Conservation (phyloP, 1,140 invertebrate genomes). For the Bombus difficillimus region DNA sequence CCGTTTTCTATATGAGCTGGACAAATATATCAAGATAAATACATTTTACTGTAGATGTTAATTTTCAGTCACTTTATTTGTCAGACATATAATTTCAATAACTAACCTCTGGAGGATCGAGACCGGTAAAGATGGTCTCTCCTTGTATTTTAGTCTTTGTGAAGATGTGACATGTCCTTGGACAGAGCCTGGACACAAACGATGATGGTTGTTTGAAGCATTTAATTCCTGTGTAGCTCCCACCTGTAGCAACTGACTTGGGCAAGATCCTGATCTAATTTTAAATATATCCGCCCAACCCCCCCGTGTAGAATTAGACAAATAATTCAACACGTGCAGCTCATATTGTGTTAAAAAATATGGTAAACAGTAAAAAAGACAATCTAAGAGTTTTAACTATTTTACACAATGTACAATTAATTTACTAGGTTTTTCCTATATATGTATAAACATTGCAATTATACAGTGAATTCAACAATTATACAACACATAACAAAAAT, state of each 20-base stretch:
- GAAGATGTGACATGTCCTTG: constrained; percentile 79
- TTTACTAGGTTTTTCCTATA: constrained; percentile 10
- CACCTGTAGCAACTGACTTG: constrained; percentile 90
- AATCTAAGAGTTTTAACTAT: constrained; percentile 16
- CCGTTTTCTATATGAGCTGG: constrained; percentile 23
- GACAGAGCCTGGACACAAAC: constrained; percentile 77
- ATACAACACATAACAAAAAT: constrained; percentile 29
- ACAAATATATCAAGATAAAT: constrained; percentile 15
- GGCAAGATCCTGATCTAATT: constrained; percentile 94
- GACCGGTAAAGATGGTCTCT: constrained; percentile 82
- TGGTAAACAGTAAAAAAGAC: constrained; percentile 6
- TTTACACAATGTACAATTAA: constrained; percentile 37
- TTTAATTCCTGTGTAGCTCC: constrained; percentile 78
- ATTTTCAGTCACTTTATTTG: neutral
- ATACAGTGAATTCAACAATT: constrained; percentile 41
- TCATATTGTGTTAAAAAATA: constrained; percentile 40
- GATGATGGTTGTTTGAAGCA: constrained; percentile 77
- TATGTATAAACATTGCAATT: constrained; percentile 26
- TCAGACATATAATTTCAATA: constrained; percentile 25
- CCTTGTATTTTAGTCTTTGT: constrained; percentile 84
- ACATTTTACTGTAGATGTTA: neutral
- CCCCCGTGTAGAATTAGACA: constrained; percentile 73
- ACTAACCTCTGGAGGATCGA: constrained; percentile 82
- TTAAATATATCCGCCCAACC: constrained; percentile 62
- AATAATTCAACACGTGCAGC: constrained; percentile 67